Percentiles rank a stretch among this genome's conserved stretches.
Evolutionary conservation across 2,888 invertebrate genomes (phyloP).

Genomic region (Drosophila algonquin): DNA sequence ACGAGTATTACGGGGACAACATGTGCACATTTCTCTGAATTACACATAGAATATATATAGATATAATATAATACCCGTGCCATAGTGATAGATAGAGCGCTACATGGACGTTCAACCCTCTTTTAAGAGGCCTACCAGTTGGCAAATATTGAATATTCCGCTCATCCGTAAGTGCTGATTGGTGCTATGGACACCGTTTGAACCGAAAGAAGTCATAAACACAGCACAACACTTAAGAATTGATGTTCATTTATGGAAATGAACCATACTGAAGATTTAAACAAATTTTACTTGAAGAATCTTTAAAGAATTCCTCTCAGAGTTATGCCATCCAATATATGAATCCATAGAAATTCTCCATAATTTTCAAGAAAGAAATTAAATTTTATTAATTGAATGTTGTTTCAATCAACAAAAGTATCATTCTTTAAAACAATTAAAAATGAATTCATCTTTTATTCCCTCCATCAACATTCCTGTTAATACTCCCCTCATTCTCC

Average conservation of each 20-base stretch:
- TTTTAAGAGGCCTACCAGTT: neutral
- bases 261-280: too few species aligned
- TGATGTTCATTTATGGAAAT: too few species aligned
- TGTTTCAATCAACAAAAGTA: neutral
- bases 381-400: neutral
- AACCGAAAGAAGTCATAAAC: too few species aligned
- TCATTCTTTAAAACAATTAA: neutral
- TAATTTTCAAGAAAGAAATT: too few species aligned
- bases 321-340: too few species aligned
- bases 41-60: conserved; percentile 1
- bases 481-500: neutral
- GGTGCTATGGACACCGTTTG: too few species aligned
- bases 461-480: neutral
- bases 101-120: neutral
- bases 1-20: conserved; percentile 14
- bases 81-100: neutral
- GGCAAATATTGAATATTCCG: neutral
- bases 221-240: too few species aligned
- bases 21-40: conserved; percentile 40
- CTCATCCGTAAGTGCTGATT: too few species aligned
- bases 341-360: too few species aligned
- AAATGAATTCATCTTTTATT: neutral
- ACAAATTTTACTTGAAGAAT: too few species aligned
- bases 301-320: too few species aligned
- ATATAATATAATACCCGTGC: neutral